A percentile compares a stretch with the other conserved stretches of the same genome.
These are phyloP conservation scores for Onychostoma macrolepis DNA, from an alignment of 2,113 vertebrate species.

Conservation along the genomic window DNA sequence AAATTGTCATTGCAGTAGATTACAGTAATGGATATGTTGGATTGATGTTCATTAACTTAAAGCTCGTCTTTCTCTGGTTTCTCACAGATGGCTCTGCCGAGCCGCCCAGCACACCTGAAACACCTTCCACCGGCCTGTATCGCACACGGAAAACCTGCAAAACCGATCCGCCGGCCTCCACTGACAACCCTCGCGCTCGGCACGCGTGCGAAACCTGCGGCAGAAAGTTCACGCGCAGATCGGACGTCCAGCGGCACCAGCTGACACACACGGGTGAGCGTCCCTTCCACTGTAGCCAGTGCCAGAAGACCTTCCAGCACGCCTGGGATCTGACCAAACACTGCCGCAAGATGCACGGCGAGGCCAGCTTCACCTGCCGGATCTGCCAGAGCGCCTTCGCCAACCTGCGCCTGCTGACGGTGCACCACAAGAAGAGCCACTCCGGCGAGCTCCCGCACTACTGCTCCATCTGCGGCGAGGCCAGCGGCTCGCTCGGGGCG, in stretches of 20 bases:
- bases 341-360: slow-evolving; percentile 71
- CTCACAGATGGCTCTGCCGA: neutral
- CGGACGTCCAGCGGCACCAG: slow-evolving; percentile 85
- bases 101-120: neutral
- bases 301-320: slow-evolving; percentile 79
- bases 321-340: slow-evolving; percentile 77
- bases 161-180: too few species aligned
- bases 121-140: neutral
- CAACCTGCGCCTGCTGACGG: slow-evolving; percentile 67
- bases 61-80: neutral
- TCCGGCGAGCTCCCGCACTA: slow-evolving; percentile 70
- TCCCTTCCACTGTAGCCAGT: slow-evolving; percentile 72
- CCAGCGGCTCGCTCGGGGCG: slow-evolving; percentile 58
- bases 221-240: slow-evolving; percentile 81
- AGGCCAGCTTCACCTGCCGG: slow-evolving; percentile 68
- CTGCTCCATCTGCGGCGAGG: slow-evolving; percentile 74
- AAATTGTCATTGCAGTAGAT: too few species aligned
- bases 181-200: slow-evolving; percentile 21
- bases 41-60: too few species aligned
- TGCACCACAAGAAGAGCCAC: slow-evolving; percentile 72
- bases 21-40: neutral
- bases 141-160: neutral
- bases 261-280: slow-evolving; percentile 77
- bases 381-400: slow-evolving; percentile 65
- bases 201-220: slow-evolving; percentile 77